A percentile compares a stretch with the other conserved stretches of the same genome.
Evolutionary conservation across 2,113 vertebrate species (phyloP).

Genomic region (Guaruba guarouba): DNA sequence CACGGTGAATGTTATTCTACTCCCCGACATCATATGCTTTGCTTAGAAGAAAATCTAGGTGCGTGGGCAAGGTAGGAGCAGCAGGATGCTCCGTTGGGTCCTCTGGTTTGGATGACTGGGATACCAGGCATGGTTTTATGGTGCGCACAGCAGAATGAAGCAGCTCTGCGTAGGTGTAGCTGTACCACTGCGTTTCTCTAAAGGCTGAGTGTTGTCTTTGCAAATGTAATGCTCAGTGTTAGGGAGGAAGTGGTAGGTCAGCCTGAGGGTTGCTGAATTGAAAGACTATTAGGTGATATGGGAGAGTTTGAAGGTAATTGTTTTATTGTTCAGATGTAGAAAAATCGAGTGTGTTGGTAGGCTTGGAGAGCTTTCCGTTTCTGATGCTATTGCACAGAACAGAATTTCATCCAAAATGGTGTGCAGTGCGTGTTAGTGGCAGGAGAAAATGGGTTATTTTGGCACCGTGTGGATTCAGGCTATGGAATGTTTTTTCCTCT

Average conservation of each 20-base stretch:
- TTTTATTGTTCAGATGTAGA: neutral
- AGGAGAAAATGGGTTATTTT: neutral
- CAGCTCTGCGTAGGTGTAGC: neutral
- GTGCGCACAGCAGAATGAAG: neutral
- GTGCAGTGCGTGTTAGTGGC: neutral
- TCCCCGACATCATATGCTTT: neutral
- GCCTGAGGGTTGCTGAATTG: neutral
- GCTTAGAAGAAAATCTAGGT: neutral
- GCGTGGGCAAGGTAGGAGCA: slow-evolving; percentile 33
- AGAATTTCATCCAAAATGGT: neutral
- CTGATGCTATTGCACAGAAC: neutral
- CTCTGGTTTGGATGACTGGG: neutral
- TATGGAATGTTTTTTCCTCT: neutral
- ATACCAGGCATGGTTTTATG: neutral
- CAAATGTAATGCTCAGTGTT: neutral
- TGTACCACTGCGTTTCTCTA: neutral
- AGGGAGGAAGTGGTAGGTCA: neutral
- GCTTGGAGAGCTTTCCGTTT: neutral
- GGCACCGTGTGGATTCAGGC: neutral
- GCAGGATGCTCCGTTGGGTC: neutral
- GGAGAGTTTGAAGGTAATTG: neutral
- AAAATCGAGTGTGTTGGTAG: neutral
- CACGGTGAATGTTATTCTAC: neutral
- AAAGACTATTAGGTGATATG: neutral
- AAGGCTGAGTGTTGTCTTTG: neutral